phyloP scores from a whole-genome alignment of 2,113 vertebrate species.

The Megaceryle torquata region DNA sequence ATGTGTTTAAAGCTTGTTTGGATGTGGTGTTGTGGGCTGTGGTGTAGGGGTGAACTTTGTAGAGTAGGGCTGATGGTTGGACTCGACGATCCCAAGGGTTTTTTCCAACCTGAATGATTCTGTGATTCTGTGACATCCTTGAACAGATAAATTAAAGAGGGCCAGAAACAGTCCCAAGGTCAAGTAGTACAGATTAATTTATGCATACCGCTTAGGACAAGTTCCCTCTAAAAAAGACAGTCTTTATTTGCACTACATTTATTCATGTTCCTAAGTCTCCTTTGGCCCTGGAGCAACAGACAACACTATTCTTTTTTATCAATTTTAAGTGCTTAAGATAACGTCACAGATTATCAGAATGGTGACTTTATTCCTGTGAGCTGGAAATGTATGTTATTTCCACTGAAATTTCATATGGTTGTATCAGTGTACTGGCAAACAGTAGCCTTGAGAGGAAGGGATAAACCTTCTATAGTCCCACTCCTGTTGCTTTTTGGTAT shows the following conservation, averaged over 20 bases:
- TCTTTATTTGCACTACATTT: not conserved
- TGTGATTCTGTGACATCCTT: not conserved
- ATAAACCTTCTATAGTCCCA: not conserved
- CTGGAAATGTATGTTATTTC: not conserved
- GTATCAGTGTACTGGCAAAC: not conserved
- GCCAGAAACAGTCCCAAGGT: not conserved
- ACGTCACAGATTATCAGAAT: not conserved
- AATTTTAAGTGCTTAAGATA: not conserved
- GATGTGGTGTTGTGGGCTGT: too few relatives aligned
- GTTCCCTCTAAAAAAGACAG: not conserved
- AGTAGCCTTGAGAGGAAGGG: not conserved
- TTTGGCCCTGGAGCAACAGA: not conserved
- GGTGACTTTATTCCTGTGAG: not conserved
- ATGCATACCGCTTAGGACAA: not conserved
- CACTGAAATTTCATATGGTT: not conserved
- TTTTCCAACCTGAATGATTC: too few relatives aligned
- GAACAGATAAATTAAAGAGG: not conserved
- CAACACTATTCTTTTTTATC: not conserved
- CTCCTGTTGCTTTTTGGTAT: not conserved
- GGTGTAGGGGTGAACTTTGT: too few relatives aligned
- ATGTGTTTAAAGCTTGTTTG: too few relatives aligned
- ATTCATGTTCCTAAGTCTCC: not conserved
- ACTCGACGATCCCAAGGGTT: too few relatives aligned
- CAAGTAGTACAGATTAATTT: not conserved
- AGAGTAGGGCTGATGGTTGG: too few relatives aligned